phyloP scores from a whole-genome alignment of 2,797 vertebrate genomes.

The Lerista edwardsae region DNA sequence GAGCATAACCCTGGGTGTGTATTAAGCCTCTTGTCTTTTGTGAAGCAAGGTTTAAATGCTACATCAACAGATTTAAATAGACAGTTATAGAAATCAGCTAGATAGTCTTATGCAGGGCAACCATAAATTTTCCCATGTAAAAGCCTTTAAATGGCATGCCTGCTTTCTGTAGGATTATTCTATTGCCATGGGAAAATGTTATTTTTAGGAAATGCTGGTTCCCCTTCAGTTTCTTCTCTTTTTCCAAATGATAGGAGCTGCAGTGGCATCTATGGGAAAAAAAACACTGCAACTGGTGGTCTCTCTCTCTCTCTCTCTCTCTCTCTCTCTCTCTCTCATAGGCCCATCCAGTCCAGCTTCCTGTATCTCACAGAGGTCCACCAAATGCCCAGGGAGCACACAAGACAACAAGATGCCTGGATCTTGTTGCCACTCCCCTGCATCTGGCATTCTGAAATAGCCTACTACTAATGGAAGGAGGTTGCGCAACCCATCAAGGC shows the following conservation, averaged over 20 bases:
- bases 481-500: too few species aligned
- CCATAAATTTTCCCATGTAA: slow-evolving; percentile 67
- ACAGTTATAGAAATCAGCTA: slow-evolving; percentile 74
- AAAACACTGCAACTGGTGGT: fast-evolving
- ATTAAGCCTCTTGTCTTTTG: slow-evolving; percentile 72
- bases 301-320: background rate
- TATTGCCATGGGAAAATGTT: slow-evolving; percentile 28
- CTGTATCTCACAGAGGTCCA: too few species aligned
- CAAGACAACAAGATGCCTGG: too few species aligned
- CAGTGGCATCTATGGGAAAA: background rate
- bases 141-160: slow-evolving; percentile 55
- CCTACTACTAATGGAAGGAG: too few species aligned
- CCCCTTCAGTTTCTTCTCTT: background rate
- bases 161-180: slow-evolving; percentile 48
- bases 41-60: slow-evolving; percentile 70
- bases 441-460: too few species aligned
- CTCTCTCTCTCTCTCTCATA: background rate
- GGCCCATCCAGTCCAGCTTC: too few species aligned
- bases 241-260: background rate
- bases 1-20: slow-evolving; percentile 70
- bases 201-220: slow-evolving; percentile 25
- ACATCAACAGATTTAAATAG: slow-evolving; percentile 76
- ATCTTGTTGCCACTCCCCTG: too few species aligned
- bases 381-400: too few species aligned
- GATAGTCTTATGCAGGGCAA: slow-evolving; percentile 63